phyloP scores from a whole-genome alignment of 2,888 invertebrate species.

The Tetrapedia diversipes region DNA sequence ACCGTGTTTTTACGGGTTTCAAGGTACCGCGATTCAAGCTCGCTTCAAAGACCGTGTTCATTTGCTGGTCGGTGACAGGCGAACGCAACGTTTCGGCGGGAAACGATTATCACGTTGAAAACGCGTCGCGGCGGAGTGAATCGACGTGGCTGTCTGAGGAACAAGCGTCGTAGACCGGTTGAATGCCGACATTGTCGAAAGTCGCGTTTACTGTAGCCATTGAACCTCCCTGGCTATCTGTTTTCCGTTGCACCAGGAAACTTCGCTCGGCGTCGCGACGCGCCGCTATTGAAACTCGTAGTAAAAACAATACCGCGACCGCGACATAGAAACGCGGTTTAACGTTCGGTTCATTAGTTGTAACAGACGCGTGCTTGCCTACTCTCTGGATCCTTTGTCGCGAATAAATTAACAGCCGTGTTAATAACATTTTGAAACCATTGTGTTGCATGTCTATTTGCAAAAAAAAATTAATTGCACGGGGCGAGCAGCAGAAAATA shows the following conservation, averaged over 20 bases:
- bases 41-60: conserved; percentile 27
- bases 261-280: conserved; percentile 37
- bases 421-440: background rate
- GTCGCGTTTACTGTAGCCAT: conserved; percentile 45
- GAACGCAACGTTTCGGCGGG: conserved; percentile 36
- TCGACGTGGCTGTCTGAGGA: conserved; percentile 48
- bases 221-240: conserved; percentile 55
- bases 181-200: conserved; percentile 55
- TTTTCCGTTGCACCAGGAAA: conserved; percentile 42
- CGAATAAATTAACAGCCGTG: conserved; percentile 17
- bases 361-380: background rate
- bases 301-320: conserved; percentile 34
- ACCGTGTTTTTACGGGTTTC: conserved; percentile 35
- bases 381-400: background rate
- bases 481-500: too few species aligned
- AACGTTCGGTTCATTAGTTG: conserved; percentile 22
- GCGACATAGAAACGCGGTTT: conserved; percentile 14
- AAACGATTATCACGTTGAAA: conserved; percentile 60
- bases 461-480: too few species aligned
- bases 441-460: conserved; percentile 1
- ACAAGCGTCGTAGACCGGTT: conserved; percentile 40
- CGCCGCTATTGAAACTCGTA: conserved; percentile 29
- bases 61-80: conserved; percentile 38
- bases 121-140: conserved; percentile 30
- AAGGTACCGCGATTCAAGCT: conserved; percentile 40